Evolutionary conservation across 2,797 vertebrate genomes (phyloP).

Genomic region (Anabacerthia variegaticeps): DNA sequence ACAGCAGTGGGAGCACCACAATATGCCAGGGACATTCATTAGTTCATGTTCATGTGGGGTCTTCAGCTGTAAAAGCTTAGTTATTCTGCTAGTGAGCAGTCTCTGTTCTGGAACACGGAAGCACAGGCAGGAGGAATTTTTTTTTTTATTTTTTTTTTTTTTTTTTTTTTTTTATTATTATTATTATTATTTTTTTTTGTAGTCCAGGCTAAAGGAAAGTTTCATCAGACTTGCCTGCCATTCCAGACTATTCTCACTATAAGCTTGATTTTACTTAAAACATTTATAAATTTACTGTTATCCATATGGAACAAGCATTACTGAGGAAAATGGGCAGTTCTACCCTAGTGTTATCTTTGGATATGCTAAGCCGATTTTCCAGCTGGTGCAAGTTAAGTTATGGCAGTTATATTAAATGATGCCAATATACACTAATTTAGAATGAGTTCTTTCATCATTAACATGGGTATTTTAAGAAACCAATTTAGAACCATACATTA

Average conservation of each 20-base stretch:
- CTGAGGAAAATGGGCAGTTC: slow-evolving; percentile 33
- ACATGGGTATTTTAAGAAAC: slow-evolving; percentile 57
- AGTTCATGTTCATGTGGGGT: neutral
- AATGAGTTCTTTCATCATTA: slow-evolving; percentile 54
- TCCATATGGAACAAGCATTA: neutral
- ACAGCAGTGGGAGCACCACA: neutral
- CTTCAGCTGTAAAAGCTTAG: neutral
- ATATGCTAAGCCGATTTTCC: slow-evolving; percentile 21
- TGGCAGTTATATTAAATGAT: slow-evolving; percentile 56
- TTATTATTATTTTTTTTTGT: neutral
- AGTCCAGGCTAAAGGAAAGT: neutral
- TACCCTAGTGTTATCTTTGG: slow-evolving; percentile 29
- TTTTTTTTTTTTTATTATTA: too few relatives aligned
- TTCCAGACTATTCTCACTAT: neutral
- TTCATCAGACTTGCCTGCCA: neutral
- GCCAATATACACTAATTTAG: slow-evolving; percentile 59
- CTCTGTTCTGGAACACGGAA: neutral
- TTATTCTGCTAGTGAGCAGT: neutral
- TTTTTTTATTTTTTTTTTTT: neutral
- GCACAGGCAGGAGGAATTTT: neutral
- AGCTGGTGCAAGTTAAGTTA: slow-evolving; percentile 57
- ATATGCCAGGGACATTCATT: neutral
- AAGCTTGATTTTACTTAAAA: neutral
- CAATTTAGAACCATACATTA: slow-evolving; percentile 44
- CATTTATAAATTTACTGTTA: neutral